Evolutionary conservation across 2,888 invertebrate genomes (phyloP), one percentile per base, ranked within the genome.

Genomic region (Melanchra persicariae): DNA sequence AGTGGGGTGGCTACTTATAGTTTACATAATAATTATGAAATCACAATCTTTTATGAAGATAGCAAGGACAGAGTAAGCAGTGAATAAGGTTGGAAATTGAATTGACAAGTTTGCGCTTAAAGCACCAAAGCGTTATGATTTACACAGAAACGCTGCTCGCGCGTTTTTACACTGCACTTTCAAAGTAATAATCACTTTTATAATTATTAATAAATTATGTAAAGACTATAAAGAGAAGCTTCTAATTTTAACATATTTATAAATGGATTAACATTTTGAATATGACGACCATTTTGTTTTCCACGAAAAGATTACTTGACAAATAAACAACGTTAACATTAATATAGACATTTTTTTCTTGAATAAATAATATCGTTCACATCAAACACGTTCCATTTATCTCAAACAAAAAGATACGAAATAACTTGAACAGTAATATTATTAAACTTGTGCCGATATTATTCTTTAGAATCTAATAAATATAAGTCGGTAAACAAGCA

Each of bases 401-500:
- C 26, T 1, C 26, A 37, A 22, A 57, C 10, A 47, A 43, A 34
- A 57, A 47, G n/a, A 12, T 19, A 15, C 17, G 22, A 49, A 64
- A 71, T n/a, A 63, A 47, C 4, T 37, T 24, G 2, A 52, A 62
- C 19, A 49, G 68, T 60, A 55, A 37, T 77, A 55, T 37, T 55
- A 68, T 61, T 57, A 47, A 70, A 62, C 22, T 59, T 70, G 7
- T 47, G 12, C n/a, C 40, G 66, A 79, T 77, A 81, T 77, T 81
- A 66, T 66, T 63, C 17, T 17, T 54, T 24, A 69, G 22, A 51
- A 62, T 63, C 8, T 66, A 73, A 82, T 75, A 83, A 71, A 83
- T 61, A 62, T 59, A 62, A 68, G 37, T 57, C 55, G 30, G 55
- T 80, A 80, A 58, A 66, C 71, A 82, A 70, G 76, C 54, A 75